Percentiles rank a stretch among this genome's conserved stretches.
Conservation (phyloP, 2,888 invertebrate genomes). For the Cheilosia soror region DNA sequence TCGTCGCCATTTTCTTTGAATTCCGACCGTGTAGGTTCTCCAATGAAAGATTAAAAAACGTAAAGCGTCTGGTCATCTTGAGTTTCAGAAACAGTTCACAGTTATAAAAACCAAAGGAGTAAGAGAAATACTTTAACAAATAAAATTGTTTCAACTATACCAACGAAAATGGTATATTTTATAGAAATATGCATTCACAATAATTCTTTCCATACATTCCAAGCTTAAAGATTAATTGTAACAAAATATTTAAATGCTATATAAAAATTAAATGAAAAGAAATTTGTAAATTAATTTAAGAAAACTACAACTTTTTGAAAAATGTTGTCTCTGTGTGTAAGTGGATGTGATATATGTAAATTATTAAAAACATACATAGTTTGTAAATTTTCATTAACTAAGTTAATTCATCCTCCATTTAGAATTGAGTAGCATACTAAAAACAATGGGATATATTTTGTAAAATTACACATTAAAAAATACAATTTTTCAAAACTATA, state of each 20-base stretch:
- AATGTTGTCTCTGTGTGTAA: slow-evolving; percentile 79
- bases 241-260: slow-evolving; percentile 35
- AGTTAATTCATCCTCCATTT: slow-evolving; percentile 71
- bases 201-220: slow-evolving; percentile 40
- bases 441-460: slow-evolving; percentile 37
- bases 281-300: slow-evolving; percentile 26
- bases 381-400: slow-evolving; percentile 68
- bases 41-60: too few species aligned
- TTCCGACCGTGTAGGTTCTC: too few species aligned
- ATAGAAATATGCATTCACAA: neutral
- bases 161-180: neutral
- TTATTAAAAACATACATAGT: slow-evolving; percentile 68
- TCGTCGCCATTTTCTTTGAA: too few species aligned
- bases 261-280: slow-evolving; percentile 72
- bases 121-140: neutral
- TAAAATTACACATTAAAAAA: slow-evolving; percentile 15
- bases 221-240: slow-evolving; percentile 11
- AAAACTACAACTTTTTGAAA: slow-evolving; percentile 29
- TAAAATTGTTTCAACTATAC: slow-evolving; percentile 18
- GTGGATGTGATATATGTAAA: slow-evolving; percentile 83
- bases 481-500: slow-evolving; percentile 35
- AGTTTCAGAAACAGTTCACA: neutral
- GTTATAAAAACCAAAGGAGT: neutral
- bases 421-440: slow-evolving; percentile 49
- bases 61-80: neutral